Conservation (phyloP, 1,140 invertebrate species). For the Tetramorium parvispinum region DNA sequence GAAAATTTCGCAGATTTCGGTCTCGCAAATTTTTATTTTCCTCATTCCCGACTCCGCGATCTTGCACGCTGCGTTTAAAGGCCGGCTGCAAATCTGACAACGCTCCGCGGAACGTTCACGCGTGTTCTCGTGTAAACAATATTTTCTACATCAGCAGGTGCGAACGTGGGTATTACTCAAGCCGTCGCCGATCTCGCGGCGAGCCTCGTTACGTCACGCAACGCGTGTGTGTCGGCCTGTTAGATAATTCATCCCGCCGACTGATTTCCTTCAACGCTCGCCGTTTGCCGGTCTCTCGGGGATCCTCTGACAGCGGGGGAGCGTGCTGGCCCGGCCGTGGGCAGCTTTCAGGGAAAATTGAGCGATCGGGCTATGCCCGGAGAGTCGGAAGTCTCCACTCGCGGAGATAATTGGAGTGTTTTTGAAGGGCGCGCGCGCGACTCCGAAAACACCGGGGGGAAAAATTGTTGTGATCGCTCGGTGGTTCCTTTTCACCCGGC, state of each 20-base stretch:
- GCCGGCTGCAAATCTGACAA: no score
- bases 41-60: background rate
- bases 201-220: constrained; percentile 63
- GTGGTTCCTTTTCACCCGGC: background rate
- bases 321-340: no score
- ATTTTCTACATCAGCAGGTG: background rate
- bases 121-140: background rate
- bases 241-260: constrained; percentile 63
- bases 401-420: background rate
- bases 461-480: constrained; percentile 72
- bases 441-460: constrained; percentile 45
- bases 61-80: background rate
- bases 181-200: constrained; percentile 37
- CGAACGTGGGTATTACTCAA: background rate
- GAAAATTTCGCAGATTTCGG: no score
- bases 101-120: background rate
- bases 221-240: constrained; percentile 36
- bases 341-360: background rate
- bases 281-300: background rate
- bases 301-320: background rate
- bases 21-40: background rate
- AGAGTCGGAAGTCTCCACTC: background rate
- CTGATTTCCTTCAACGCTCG: constrained; percentile 39
- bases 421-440: background rate
- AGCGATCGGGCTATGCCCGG: background rate